These are phyloP conservation scores for Calyptommatus sinebrachiatus DNA, from an alignment of 2,113 vertebrate genomes.

Conservation along the genomic window DNA sequence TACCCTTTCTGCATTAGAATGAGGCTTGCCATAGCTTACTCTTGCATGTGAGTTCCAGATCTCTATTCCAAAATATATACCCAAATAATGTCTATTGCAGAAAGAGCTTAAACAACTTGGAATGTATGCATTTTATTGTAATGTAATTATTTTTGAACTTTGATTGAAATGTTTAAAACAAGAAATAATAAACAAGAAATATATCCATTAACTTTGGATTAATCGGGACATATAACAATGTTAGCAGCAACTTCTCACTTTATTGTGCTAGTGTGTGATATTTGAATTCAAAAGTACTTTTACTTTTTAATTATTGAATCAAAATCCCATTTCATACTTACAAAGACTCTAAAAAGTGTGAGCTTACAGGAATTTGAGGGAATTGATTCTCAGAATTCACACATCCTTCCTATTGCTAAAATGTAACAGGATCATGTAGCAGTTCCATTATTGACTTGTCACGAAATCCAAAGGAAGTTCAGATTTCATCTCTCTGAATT, in stretches of 20 bases:
- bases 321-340: conserved; percentile 1
- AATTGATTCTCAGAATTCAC: conserved; percentile 32
- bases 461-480: conserved; percentile 54
- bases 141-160: not conserved
- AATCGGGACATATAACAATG: not conserved
- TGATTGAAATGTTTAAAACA: not conserved
- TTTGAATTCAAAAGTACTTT: not conserved
- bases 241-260: not conserved
- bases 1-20: too few species aligned
- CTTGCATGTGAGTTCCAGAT: too few species aligned
- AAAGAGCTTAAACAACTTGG: not conserved
- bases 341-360: not conserved
- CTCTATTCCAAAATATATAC: too few species aligned
- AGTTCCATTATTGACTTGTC: conserved; percentile 45
- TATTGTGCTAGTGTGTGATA: not conserved
- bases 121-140: not conserved
- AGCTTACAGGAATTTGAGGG: conserved; percentile 19
- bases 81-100: not conserved
- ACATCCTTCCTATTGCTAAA: conserved; percentile 53
- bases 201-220: not conserved
- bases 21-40: too few species aligned
- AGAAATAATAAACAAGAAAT: not conserved
- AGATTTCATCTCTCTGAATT: conserved; percentile 59
- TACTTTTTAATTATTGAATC: too few species aligned
- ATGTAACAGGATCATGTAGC: conserved; percentile 51